A percentile compares a stretch with the other conserved stretches of the same genome.
phyloP scores from a whole-genome alignment of 1,140 invertebrate species.

The Megalopta genalis region DNA sequence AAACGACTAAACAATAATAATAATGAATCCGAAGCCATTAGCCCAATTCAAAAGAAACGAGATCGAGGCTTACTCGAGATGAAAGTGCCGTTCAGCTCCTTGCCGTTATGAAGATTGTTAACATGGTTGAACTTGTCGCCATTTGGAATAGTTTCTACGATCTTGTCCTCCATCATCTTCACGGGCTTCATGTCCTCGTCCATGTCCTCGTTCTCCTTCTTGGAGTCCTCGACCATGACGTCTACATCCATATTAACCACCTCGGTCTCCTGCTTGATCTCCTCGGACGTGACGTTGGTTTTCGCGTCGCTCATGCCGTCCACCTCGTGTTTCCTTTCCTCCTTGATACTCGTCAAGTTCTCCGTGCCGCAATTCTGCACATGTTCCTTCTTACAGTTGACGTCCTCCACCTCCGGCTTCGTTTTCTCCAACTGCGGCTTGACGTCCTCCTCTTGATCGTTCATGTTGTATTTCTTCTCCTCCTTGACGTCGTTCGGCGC shows the following conservation, averaged over 20 bases:
- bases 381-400: constrained; percentile 67
- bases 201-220: constrained; percentile 66
- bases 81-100: constrained; percentile 77
- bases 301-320: constrained; percentile 75
- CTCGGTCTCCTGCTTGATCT: constrained; percentile 78
- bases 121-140: constrained; percentile 78
- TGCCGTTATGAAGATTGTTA: constrained; percentile 76
- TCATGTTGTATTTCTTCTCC: constrained; percentile 79
- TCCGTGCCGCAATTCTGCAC: constrained; percentile 69
- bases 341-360: constrained; percentile 54
- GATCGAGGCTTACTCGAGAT: constrained; percentile 68
- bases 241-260: constrained; percentile 68
- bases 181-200: constrained; percentile 65
- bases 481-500: constrained; percentile 78
- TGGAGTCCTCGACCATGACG: constrained; percentile 66
- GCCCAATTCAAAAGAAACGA: background rate
- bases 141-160: constrained; percentile 73
- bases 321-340: constrained; percentile 71
- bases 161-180: constrained; percentile 73
- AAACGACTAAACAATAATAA: too few relatives aligned
- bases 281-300: constrained; percentile 75
- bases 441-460: constrained; percentile 73
- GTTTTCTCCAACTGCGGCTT: constrained; percentile 70
- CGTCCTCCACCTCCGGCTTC: constrained; percentile 66
- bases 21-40: too few relatives aligned